These are phyloP conservation scores for Pachypanchax playfairii DNA, from an alignment of 2,113 vertebrate species.

Conservation along the genomic window DNA sequence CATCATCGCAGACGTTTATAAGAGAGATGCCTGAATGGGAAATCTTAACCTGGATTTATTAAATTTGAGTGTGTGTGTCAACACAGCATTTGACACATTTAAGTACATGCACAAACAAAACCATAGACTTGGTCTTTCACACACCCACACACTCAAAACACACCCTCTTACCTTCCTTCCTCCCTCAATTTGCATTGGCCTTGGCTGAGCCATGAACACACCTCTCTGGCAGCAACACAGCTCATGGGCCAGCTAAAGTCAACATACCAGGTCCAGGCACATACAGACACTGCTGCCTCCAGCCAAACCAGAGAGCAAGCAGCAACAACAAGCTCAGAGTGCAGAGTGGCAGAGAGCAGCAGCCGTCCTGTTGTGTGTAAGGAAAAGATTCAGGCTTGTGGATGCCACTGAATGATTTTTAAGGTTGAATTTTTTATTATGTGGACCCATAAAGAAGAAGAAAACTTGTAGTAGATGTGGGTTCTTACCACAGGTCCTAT, in stretches of 20 bases:
- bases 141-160: constrained; percentile 21
- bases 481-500: constrained; percentile 16
- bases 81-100: constrained; percentile 17
- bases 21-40: constrained; percentile 18
- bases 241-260: constrained; percentile 58
- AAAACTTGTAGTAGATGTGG: neutral
- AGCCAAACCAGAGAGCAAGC: constrained; percentile 50
- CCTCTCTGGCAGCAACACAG: constrained; percentile 63
- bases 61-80: constrained; percentile 5
- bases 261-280: constrained; percentile 62
- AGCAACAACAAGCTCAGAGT: constrained; percentile 47
- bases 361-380: neutral
- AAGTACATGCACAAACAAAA: constrained; percentile 38
- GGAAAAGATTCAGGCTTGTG: constrained; percentile 1
- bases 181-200: constrained; percentile 54
- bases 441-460: neutral
- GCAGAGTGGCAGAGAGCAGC: neutral
- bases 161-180: constrained; percentile 39
- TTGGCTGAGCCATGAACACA: constrained; percentile 49
- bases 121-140: constrained; percentile 25
- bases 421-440: constrained; percentile 4
- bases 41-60: constrained; percentile 9
- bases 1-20: constrained; percentile 18
- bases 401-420: constrained; percentile 1
- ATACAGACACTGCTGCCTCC: constrained; percentile 32